Evolutionary conservation across 1,140 invertebrate species (phyloP).

Genomic region (Pissodes strobi): DNA sequence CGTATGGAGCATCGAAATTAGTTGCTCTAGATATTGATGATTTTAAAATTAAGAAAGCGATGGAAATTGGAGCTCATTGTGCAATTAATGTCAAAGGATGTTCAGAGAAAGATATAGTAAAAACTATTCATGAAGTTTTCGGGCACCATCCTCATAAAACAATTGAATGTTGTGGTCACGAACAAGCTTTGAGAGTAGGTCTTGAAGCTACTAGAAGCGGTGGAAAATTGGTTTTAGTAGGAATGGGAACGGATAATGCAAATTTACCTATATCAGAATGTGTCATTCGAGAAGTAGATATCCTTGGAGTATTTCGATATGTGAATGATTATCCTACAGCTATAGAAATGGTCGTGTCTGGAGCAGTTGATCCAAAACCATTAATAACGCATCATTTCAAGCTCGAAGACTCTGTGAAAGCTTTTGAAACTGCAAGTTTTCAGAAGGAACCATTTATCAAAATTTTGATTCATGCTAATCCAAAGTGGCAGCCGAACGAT

Average conservation of each 20-base stretch:
- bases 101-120: slow-evolving; percentile 64
- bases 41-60: slow-evolving; percentile 75
- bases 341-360: slow-evolving; percentile 78
- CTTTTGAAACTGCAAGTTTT: slow-evolving; percentile 80
- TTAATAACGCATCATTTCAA: slow-evolving; percentile 88
- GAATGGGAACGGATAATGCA: slow-evolving; percentile 81
- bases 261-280: slow-evolving; percentile 81
- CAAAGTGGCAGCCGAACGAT: slow-evolving; percentile 44
- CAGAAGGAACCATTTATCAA: slow-evolving; percentile 77
- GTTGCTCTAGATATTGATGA: slow-evolving; percentile 82
- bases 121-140: slow-evolving; percentile 66
- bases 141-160: slow-evolving; percentile 73
- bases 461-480: slow-evolving; percentile 85
- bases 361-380: slow-evolving; percentile 81
- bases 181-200: slow-evolving; percentile 73
- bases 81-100: slow-evolving; percentile 65
- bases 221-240: slow-evolving; percentile 67
- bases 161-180: slow-evolving; percentile 86
- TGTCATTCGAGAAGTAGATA: slow-evolving; percentile 82
- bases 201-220: slow-evolving; percentile 78
- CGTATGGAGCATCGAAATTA: slow-evolving; percentile 83
- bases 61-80: slow-evolving; percentile 78
- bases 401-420: slow-evolving; percentile 80
- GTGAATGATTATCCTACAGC: slow-evolving; percentile 87
- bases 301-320: slow-evolving; percentile 88